These are phyloP conservation scores for Drosophila colorata DNA, from an alignment of 2,888 invertebrate species.

Conservation along the genomic window DNA sequence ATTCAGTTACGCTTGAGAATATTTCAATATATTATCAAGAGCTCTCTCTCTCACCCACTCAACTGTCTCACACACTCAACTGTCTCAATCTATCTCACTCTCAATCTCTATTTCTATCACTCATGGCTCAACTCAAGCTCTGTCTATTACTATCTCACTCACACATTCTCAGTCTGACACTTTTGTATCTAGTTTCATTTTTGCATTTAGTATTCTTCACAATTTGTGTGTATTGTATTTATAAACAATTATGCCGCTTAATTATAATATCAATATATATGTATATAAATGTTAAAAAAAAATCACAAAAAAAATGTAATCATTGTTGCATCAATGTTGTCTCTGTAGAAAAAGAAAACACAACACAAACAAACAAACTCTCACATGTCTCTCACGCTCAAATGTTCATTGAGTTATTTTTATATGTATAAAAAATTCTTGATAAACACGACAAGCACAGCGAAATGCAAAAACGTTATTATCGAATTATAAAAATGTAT, in stretches of 20 bases:
- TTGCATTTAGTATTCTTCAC: slow-evolving; percentile 82
- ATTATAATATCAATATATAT: slow-evolving; percentile 70
- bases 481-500: slow-evolving; percentile 73
- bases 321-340: slow-evolving; percentile 48
- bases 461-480: slow-evolving; percentile 71
- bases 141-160: slow-evolving; percentile 37
- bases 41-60: slow-evolving; percentile 46
- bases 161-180: slow-evolving; percentile 73
- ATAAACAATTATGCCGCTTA: slow-evolving; percentile 82
- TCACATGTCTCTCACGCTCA: slow-evolving; percentile 82
- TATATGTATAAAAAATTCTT: slow-evolving; percentile 47
- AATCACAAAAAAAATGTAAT: slow-evolving; percentile 60
- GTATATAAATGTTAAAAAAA: slow-evolving; percentile 52
- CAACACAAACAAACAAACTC: slow-evolving; percentile 38
- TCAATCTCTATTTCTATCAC: slow-evolving; percentile 16
- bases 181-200: slow-evolving; percentile 81
- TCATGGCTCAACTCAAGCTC: slow-evolving; percentile 30
- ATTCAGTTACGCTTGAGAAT: slow-evolving; percentile 53
- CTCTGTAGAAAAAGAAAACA: slow-evolving; percentile 39
- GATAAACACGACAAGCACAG: slow-evolving; percentile 57
- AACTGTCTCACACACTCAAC: slow-evolving; percentile 36
- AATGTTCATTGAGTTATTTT: slow-evolving; percentile 62
- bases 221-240: slow-evolving; percentile 80
- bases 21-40: slow-evolving; percentile 41
- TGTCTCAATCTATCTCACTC: slow-evolving; percentile 22